These are phyloP conservation scores for Drosophila mayri DNA, from an alignment of 1,140 invertebrate species.

Conservation along the genomic window DNA sequence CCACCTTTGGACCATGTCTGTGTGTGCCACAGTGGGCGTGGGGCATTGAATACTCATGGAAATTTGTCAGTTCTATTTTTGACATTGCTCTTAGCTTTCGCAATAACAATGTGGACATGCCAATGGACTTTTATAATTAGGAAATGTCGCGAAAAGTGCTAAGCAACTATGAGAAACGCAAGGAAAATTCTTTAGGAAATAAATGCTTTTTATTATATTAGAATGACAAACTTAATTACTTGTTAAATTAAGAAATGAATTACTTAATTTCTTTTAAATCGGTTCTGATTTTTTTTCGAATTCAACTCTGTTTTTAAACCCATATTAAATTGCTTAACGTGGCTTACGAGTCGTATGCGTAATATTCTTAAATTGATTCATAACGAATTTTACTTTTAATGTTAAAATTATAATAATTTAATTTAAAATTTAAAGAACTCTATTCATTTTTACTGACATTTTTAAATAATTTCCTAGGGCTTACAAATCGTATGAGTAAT, in stretches of 20 bases:
- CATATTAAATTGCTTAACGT: not conserved
- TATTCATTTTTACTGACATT: too few species aligned
- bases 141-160: not conserved
- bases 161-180: not conserved
- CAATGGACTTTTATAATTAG: not conserved
- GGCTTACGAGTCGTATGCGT: not conserved
- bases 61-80: constrained; percentile 22
- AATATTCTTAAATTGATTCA: not conserved
- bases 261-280: not conserved
- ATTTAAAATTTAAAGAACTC: not conserved
- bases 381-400: not conserved
- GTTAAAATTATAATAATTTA: not conserved
- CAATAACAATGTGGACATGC: constrained; percentile 20
- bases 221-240: not conserved
- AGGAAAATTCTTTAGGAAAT: too few species aligned
- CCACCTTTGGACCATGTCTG: constrained; percentile 53
- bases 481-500: not conserved
- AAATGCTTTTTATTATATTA: not conserved
- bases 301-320: not conserved
- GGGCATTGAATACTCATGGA: not conserved
- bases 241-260: too few species aligned
- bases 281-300: not conserved
- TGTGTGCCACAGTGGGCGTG: constrained; percentile 53
- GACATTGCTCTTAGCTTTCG: constrained; percentile 1
- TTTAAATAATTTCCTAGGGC: not conserved